Evolutionary conservation across 2,113 vertebrate genomes (phyloP).

Genomic region (Zingel zingel): DNA sequence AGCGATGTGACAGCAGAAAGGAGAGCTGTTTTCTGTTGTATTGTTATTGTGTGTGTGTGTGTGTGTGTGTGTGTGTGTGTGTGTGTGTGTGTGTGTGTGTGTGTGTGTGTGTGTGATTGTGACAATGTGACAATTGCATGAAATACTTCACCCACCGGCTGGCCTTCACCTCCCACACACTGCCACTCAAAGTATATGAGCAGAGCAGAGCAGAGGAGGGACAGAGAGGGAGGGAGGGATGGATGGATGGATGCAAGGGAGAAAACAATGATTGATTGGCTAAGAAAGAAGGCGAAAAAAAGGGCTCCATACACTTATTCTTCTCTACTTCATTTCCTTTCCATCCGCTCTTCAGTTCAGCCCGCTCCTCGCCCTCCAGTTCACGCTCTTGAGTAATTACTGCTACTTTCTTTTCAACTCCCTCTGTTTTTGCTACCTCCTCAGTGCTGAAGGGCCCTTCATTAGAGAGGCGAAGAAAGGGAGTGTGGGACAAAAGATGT

Average conservation of each 20-base stretch:
- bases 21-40: constrained; percentile 32
- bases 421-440: constrained; percentile 38
- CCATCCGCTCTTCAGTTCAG: constrained; percentile 27
- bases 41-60: constrained; percentile 17
- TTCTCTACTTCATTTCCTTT: constrained; percentile 59
- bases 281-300: constrained; percentile 19
- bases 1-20: constrained; percentile 21
- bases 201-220: constrained; percentile 48
- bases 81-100: constrained; percentile 31
- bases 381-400: constrained; percentile 69
- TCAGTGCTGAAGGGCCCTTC: constrained; percentile 64
- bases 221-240: constrained; percentile 24
- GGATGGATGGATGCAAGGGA: background rate
- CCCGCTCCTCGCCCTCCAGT: constrained; percentile 41
- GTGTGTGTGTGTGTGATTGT: constrained; percentile 23
- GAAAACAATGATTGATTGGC: constrained; percentile 6
- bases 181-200: constrained; percentile 63
- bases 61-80: constrained; percentile 1
- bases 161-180: constrained; percentile 71
- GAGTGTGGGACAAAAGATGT: constrained; percentile 27
- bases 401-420: constrained; percentile 55
- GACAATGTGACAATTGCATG: constrained; percentile 45
- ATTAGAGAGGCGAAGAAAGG: constrained; percentile 51
- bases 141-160: constrained; percentile 67
- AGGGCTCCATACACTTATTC: constrained; percentile 33